phyloP scores from a whole-genome alignment of 2,888 invertebrate species.

The Tineola bisselliella region DNA sequence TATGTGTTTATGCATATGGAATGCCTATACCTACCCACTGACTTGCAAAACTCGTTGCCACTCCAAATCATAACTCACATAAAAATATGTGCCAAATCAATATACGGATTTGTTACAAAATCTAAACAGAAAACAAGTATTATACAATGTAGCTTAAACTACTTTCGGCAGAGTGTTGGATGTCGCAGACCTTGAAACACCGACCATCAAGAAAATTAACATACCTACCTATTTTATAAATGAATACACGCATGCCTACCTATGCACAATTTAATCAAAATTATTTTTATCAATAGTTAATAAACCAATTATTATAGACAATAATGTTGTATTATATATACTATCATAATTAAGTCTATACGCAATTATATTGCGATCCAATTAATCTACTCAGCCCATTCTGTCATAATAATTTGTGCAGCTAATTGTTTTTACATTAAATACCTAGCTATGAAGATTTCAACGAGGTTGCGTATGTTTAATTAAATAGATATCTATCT shows the following conservation, averaged over 20 bases:
- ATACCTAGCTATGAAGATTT: not conserved
- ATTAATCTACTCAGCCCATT: not conserved
- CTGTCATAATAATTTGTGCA: not conserved
- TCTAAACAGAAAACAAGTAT: slow-evolving; percentile 20
- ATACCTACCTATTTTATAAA: not conserved
- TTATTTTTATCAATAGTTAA: not conserved
- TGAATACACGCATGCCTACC: not conserved
- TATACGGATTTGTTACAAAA: slow-evolving; percentile 13
- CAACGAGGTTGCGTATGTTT: not conserved
- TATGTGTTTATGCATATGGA: too few species aligned
- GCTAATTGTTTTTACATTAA: not conserved
- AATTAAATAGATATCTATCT: not conserved
- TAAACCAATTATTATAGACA: not conserved
- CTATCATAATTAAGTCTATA: too few species aligned
- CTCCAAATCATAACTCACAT: slow-evolving; percentile 9
- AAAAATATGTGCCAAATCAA: slow-evolving; percentile 13
- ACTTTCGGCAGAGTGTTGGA: slow-evolving; percentile 47
- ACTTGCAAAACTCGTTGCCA: slow-evolving; percentile 12
- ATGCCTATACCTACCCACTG: not conserved
- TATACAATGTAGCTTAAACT: slow-evolving; percentile 47
- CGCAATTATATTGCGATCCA: not conserved
- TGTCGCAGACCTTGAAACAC: slow-evolving; percentile 52
- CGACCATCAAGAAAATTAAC: not conserved
- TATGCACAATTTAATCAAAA: not conserved
- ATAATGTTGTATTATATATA: not conserved